Evolutionary conservation across 2,888 invertebrate species (phyloP).

Genomic region (Biston betularia): DNA sequence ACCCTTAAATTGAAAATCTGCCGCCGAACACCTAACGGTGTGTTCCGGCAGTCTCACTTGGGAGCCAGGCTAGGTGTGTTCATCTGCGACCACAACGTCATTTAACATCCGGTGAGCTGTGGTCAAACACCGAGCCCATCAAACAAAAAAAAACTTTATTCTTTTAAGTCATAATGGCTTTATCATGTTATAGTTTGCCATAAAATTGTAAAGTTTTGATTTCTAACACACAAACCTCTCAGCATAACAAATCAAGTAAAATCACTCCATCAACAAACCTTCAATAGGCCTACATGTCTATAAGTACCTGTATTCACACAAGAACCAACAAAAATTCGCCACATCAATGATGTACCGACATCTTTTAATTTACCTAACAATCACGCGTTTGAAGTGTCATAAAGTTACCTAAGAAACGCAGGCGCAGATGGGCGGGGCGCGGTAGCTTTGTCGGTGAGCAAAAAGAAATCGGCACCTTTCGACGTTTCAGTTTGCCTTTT

Average conservation of each 20-base stretch:
- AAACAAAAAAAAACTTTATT: no score
- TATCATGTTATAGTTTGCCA: no score
- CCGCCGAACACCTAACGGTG: no score
- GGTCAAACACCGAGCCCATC: no score
- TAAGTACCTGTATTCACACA: conserved; percentile 46
- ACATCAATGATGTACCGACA: conserved; percentile 72
- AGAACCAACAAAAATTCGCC: conserved; percentile 81
- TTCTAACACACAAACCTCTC: conserved; percentile 46
- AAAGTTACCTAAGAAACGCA: conserved; percentile 33
- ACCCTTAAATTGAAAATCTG: no score
- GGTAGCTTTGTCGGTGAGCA: conserved; percentile 58
- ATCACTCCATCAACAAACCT: conserved; percentile 28
- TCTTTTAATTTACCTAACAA: conserved; percentile 66
- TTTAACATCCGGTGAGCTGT: no score
- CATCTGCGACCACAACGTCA: no score
- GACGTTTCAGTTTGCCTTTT: conserved; percentile 17
- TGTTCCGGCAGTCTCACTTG: no score
- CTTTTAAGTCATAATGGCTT: no score
- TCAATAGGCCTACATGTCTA: conserved; percentile 24
- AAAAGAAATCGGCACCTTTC: conserved; percentile 37
- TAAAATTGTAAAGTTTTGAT: background rate
- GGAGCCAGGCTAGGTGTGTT: no score
- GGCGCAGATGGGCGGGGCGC: conserved; percentile 59
- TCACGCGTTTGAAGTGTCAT: conserved; percentile 45
- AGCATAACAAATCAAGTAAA: conserved; percentile 37